These are phyloP conservation scores for Megaceryle alcyon DNA, from an alignment of 2,797 vertebrate genomes.

Conservation along the genomic window DNA sequence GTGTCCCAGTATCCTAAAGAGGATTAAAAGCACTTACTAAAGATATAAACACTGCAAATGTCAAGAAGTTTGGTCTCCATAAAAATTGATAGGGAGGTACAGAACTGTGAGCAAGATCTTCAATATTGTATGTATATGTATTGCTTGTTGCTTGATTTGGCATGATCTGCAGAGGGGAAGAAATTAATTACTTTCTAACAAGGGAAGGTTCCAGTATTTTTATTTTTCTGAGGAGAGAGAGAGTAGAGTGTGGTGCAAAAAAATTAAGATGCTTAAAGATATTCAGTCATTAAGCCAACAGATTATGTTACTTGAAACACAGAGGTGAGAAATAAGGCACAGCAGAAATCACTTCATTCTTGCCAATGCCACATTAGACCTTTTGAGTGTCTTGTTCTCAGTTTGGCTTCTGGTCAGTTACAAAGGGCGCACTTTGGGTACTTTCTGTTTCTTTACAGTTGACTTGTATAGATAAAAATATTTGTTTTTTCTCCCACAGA, in stretches of 20 bases:
- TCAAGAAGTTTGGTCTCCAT: neutral
- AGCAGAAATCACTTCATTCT: constrained; percentile 2
- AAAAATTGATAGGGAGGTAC: neutral
- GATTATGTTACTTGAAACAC: neutral
- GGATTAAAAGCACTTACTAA: neutral
- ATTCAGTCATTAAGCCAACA: neutral
- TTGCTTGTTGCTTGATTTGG: fast-evolving
- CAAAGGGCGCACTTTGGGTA: neutral
- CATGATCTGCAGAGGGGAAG: neutral
- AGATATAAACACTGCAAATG: neutral
- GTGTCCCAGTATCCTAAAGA: neutral
- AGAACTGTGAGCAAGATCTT: neutral
- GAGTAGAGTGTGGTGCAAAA: neutral
- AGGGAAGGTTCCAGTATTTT: neutral
- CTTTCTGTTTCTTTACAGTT: constrained; percentile 7
- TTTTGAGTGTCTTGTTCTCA: neutral
- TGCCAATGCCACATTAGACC: neutral
- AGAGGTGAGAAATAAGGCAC: neutral
- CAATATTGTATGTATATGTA: neutral
- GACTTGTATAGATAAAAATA: neutral
- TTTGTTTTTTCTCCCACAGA: neutral
- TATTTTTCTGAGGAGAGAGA: neutral
- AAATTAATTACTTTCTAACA: neutral
- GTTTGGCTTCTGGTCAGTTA: neutral
- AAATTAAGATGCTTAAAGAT: neutral